phyloP scores from a whole-genome alignment of 2,797 vertebrate species.

The Cynodonichthys magdalenae region DNA sequence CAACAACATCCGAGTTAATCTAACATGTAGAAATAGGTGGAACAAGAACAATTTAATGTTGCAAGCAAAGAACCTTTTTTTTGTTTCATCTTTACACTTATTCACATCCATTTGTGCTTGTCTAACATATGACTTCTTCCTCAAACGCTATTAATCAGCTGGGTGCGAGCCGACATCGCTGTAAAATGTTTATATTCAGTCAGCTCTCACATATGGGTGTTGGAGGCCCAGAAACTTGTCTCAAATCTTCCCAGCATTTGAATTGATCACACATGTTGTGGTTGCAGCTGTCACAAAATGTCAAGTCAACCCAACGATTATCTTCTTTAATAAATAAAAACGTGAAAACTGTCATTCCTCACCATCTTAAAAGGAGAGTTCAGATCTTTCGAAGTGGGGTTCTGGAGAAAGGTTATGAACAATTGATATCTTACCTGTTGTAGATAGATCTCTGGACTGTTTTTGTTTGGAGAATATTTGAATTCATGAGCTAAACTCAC shows the following conservation, averaged over 20 bases:
- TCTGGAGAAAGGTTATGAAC: too few species aligned
- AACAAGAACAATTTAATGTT: slow-evolving; percentile 10
- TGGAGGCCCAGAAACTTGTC: slow-evolving; percentile 45
- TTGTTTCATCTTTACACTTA: slow-evolving; percentile 31
- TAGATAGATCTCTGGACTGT: too few species aligned
- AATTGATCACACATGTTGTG: slow-evolving; percentile 50
- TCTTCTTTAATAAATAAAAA: slow-evolving; percentile 50
- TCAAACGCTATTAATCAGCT: slow-evolving; percentile 56
- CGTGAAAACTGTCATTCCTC: slow-evolving; percentile 40
- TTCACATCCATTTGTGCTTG: slow-evolving; percentile 47
- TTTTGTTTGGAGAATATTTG: too few species aligned
- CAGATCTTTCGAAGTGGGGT: too few species aligned
- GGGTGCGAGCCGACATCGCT: slow-evolving; percentile 50
- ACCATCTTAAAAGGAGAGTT: neutral
- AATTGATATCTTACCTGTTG: too few species aligned
- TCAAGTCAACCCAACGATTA: slow-evolving; percentile 50
- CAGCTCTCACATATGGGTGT: slow-evolving; percentile 51
- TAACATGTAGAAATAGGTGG: slow-evolving; percentile 10
- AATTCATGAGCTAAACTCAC: too few species aligned
- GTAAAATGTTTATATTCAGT: slow-evolving; percentile 53
- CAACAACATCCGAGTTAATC: slow-evolving; percentile 21
- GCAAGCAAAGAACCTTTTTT: slow-evolving; percentile 13
- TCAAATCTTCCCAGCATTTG: slow-evolving; percentile 30
- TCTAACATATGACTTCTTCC: slow-evolving; percentile 46
- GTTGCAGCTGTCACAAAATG: slow-evolving; percentile 53